Percentiles rank a stretch among this genome's conserved stretches.
phyloP scores from a whole-genome alignment of 2,888 invertebrate genomes.

The Frankliniella fusca region DNA sequence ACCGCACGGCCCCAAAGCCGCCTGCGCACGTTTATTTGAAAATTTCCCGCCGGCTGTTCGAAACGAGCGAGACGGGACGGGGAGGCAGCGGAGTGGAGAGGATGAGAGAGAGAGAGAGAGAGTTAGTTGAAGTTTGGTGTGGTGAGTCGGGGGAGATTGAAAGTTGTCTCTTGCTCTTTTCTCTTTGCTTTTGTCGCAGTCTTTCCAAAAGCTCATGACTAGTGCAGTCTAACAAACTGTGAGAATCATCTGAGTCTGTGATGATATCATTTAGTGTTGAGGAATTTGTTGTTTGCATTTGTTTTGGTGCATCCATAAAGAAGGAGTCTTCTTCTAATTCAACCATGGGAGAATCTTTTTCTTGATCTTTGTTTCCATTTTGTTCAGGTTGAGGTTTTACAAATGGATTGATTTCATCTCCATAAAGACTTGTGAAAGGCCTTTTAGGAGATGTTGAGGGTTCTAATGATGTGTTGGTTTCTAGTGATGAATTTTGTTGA shows the following conservation, averaged over 20 bases:
- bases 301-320: background rate
- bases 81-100: background rate
- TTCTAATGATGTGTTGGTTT: background rate
- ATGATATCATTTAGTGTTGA: background rate
- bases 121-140: background rate
- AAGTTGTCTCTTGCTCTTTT: background rate
- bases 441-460: background rate
- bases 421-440: too few species aligned
- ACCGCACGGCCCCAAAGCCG: too few species aligned
- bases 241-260: background rate
- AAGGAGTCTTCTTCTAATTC: background rate
- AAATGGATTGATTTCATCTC: too few species aligned
- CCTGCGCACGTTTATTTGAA: too few species aligned
- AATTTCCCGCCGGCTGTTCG: too few species aligned
- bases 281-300: background rate
- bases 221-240: background rate
- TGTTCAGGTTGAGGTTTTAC: background rate
- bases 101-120: background rate
- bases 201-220: background rate
- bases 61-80: background rate
- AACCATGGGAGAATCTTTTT: background rate
- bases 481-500: background rate
- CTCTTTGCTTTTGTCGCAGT: background rate
- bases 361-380: background rate
- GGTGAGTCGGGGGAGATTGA: background rate